Percentiles rank a stretch among this genome's conserved stretches.
Conservation (phyloP, 2,888 invertebrate species). For the Zaprionus obscuricornis region DNA sequence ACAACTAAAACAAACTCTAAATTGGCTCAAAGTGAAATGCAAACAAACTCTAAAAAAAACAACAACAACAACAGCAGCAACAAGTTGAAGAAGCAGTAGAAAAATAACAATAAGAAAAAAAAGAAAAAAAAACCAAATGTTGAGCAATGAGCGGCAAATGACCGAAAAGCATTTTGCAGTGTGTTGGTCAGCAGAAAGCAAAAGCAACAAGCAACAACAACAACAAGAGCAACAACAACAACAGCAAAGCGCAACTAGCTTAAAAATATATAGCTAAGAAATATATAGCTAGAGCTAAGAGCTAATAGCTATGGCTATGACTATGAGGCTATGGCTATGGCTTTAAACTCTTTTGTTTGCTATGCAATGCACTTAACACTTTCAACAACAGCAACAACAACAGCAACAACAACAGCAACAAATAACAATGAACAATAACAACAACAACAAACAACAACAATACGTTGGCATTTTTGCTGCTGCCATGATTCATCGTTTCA, state of each 20-base stretch:
- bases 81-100: background rate
- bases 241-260: conserved; percentile 36
- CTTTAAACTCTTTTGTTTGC: conserved; percentile 32
- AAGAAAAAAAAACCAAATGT: conserved; percentile 18
- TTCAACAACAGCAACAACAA: conserved; percentile 49
- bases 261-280: conserved; percentile 6
- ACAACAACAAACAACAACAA: conserved; percentile 11
- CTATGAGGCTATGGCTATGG: background rate
- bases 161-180: conserved; percentile 17
- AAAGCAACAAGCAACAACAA: too few relatives aligned
- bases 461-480: conserved; percentile 37
- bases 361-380: conserved; percentile 73
- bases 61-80: too few relatives aligned
- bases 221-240: too few relatives aligned
- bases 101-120: conserved; percentile 4
- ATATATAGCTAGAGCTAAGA: too few relatives aligned
- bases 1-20: conserved; percentile 28
- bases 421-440: conserved; percentile 13
- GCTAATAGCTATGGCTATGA: background rate
- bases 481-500: conserved; percentile 59
- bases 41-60: conserved; percentile 37
- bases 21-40: conserved; percentile 66
- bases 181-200: conserved; percentile 52
- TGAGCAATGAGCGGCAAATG: conserved; percentile 53
- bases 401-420: conserved; percentile 22